Evolutionary conservation across 1,140 invertebrate genomes (phyloP).

Genomic region (Brachionus asplanchnoidis): DNA sequence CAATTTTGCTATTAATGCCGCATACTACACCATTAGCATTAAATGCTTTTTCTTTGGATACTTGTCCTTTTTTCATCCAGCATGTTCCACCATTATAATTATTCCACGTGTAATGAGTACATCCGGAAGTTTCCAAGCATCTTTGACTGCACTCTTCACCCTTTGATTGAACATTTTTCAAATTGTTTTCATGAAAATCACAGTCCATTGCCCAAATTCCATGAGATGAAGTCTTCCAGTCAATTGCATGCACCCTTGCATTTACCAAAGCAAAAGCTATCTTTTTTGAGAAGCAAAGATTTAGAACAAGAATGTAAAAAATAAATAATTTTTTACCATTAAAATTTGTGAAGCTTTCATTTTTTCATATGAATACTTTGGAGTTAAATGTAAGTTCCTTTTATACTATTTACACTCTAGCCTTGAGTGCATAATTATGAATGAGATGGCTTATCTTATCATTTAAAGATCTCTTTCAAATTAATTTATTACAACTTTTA

Average conservation of each 20-base stretch:
- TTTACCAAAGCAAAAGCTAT: neutral
- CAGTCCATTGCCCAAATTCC: constrained; percentile 8
- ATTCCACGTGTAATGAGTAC: constrained; percentile 10
- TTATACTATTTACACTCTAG: too few relatives aligned
- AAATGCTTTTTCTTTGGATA: neutral
- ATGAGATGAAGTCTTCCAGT: neutral
- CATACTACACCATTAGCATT: neutral
- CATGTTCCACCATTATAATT: constrained; percentile 16
- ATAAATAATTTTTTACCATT: too few relatives aligned
- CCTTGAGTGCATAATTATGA: too few relatives aligned
- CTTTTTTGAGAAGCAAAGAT: too few relatives aligned
- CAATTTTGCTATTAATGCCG: neutral
- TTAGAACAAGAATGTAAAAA: too few relatives aligned
- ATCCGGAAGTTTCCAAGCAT: neutral
- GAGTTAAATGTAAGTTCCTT: too few relatives aligned
- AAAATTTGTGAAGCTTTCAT: too few relatives aligned
- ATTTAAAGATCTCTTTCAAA: too few relatives aligned
- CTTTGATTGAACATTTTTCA: neutral
- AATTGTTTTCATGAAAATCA: neutral
- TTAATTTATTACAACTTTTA: too few relatives aligned
- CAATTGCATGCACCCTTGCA: neutral
- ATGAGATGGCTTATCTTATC: too few relatives aligned
- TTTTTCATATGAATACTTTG: too few relatives aligned
- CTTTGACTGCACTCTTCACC: neutral
- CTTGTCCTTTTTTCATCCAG: neutral